These are phyloP conservation scores for Pogonus chalceus DNA, from an alignment of 1,140 invertebrate species.

Conservation along the genomic window DNA sequence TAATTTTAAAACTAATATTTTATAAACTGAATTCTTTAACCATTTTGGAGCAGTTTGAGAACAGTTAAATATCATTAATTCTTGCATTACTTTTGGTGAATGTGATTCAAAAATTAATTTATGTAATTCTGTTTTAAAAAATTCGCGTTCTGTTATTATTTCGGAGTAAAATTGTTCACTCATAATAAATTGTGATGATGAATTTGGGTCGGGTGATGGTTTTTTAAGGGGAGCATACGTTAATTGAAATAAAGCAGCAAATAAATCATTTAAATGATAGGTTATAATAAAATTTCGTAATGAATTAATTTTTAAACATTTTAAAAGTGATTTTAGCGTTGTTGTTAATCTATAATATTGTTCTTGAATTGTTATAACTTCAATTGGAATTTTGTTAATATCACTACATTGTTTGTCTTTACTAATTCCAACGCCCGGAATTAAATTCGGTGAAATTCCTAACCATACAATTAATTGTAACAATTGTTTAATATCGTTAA, in stretches of 20 bases:
- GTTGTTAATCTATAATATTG: slow-evolving; percentile 34
- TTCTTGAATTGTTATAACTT: slow-evolving; percentile 20
- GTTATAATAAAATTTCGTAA: slow-evolving; percentile 36
- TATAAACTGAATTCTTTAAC: slow-evolving; percentile 48
- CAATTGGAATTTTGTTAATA: slow-evolving; percentile 20
- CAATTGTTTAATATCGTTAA: slow-evolving; percentile 39
- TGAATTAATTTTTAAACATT: slow-evolving; percentile 32
- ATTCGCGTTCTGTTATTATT: slow-evolving; percentile 40
- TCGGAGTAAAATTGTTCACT: slow-evolving; percentile 42
- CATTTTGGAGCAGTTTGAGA: slow-evolving; percentile 47
- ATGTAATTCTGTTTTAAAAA: slow-evolving; percentile 43
- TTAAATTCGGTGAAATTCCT: slow-evolving; percentile 53
- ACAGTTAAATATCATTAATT: slow-evolving; percentile 57
- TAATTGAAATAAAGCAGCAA: slow-evolving; percentile 60
- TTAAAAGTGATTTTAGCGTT: slow-evolving; percentile 33
- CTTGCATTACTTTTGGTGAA: slow-evolving; percentile 51
- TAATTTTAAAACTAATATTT: slow-evolving; percentile 47
- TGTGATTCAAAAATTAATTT: slow-evolving; percentile 46
- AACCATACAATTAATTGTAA: slow-evolving; percentile 51
- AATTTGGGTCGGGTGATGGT: slow-evolving; percentile 31
- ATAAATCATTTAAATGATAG: slow-evolving; percentile 41
- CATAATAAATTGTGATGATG: slow-evolving; percentile 34
- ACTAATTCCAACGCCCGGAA: slow-evolving; percentile 52
- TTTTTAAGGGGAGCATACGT: slow-evolving; percentile 52
- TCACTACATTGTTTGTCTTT: slow-evolving; percentile 34